Conservation (phyloP, 2,888 invertebrate genomes). For the Caenorhabditis auriculariae region DNA sequence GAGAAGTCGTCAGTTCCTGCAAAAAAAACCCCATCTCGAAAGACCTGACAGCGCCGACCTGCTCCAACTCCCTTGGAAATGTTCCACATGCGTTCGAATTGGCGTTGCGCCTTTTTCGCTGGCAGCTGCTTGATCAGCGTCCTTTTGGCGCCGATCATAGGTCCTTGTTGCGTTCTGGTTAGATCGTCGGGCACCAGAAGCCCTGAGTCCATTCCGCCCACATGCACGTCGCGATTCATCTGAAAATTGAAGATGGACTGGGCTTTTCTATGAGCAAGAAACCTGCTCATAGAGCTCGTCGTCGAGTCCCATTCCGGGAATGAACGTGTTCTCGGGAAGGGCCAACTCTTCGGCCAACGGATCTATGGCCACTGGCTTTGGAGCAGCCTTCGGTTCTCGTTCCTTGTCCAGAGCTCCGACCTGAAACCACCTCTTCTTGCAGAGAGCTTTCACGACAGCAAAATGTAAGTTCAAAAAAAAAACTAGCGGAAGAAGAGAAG, state of each 20-base stretch:
- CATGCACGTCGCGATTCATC: constrained; percentile 4
- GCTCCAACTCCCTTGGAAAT: constrained; percentile 31
- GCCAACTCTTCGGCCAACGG: constrained; percentile 1
- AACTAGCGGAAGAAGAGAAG: not conserved
- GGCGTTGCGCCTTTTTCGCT: constrained; percentile 59
- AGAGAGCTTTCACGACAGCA: not conserved
- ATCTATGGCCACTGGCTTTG: constrained; percentile 18
- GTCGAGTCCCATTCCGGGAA: constrained; percentile 96
- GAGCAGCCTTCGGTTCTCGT: constrained; percentile 25
- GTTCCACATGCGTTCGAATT: constrained; percentile 63
- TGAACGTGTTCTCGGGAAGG: constrained; percentile 5
- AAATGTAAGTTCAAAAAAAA: not conserved
- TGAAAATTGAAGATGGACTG: constrained; percentile 21
- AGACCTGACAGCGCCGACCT: too few species aligned
- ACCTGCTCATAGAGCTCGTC: constrained; percentile 76
- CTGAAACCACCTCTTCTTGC: not conserved
- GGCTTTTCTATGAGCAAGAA: not conserved
- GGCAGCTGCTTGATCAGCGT: constrained; percentile 63
- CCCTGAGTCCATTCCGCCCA: constrained; percentile 10
- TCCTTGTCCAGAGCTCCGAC: constrained; percentile 48
- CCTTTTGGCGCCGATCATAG: constrained; percentile 40
- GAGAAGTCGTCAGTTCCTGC: constrained; percentile 22
- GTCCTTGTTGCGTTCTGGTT: constrained; percentile 22
- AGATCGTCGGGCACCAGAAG: constrained; percentile 42
- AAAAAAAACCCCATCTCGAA: not conserved